Base-by-base conservation (phyloP, 2,113 vertebrate species). In the Thomomys bottae region DNA sequence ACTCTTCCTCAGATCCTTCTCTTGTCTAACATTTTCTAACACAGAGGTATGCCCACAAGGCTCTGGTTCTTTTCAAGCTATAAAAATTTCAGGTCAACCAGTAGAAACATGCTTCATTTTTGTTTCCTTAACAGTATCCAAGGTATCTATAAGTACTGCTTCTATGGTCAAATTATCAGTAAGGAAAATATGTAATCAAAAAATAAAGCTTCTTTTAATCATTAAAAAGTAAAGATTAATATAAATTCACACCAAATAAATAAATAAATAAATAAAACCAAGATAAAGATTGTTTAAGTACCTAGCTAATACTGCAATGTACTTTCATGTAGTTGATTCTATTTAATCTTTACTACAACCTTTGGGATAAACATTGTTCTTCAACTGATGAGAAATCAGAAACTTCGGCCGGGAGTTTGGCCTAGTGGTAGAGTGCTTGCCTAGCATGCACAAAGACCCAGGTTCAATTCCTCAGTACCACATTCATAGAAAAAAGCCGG, bases 321-420 rank as follows among this genome's bases (percentile, higher is more conserved):
- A 70, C 5, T 81, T 94, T 73, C 45, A 91, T 45, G 20, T 63
- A 88, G 64, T 12, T 34, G 40, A 88, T 80, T 93, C 40, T 86
- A 54, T 63, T 85, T 80, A 93, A 57, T 38, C 20, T 38, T 91
- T 78, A 89, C 12, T 92, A 84, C 36, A 80, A 83, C 21, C 36
- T 49, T 86, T 59, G n/a, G 26, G 4, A 78, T 78, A 73, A 95
- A 79, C 77, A 92, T 64, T 76, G 20, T 84, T 30, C 84, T 87
- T 84, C 17, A 32, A 81, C 11, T 82, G 14, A 68, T 24, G 17
- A 82, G n/a, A 88, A 79, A 61, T 82, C 57, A 91, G 49, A 92
- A 94, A 73, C 4, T 78, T 77, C 64, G n/a, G n/a, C n/a, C n/a
- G n/a, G n/a, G n/a, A n/a, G n/a, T n/a, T n/a, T n/a, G n/a, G n/a